Evolutionary conservation across 2,888 invertebrate genomes (phyloP).

Genomic region (Apocheima hispidaria): DNA sequence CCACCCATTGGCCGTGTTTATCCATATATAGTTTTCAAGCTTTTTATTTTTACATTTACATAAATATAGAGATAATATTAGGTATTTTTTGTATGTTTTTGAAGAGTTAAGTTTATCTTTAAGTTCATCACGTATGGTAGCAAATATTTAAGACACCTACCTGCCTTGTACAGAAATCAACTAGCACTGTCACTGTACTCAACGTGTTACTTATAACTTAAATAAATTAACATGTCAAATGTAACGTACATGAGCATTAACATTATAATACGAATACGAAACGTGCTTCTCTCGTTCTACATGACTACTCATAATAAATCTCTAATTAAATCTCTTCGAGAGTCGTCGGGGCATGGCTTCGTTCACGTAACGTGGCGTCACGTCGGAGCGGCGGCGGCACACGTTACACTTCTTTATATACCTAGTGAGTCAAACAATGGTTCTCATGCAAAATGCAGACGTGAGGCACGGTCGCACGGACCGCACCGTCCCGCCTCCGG

Average conservation of each 20-base stretch:
- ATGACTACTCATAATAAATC: constrained; percentile 39
- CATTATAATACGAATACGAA: constrained; percentile 29
- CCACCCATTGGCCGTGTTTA: too few species aligned
- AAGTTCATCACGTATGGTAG: background rate
- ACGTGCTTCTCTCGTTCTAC: constrained; percentile 30
- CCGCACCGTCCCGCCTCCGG: constrained; percentile 48
- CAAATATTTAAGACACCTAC: background rate
- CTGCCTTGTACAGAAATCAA: background rate
- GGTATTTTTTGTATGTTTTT: too few species aligned
- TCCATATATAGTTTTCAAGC: too few species aligned
- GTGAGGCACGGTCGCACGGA: constrained; percentile 48
- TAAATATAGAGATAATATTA: too few species aligned
- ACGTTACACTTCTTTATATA: constrained; percentile 30
- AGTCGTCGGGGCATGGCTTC: constrained; percentile 20
- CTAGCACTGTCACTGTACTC: background rate
- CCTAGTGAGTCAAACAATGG: constrained; percentile 64
- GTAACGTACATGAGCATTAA: constrained; percentile 25
- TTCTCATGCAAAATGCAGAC: constrained; percentile 75
- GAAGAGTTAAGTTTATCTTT: too few species aligned
- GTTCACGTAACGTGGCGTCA: constrained; percentile 19
- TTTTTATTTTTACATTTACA: too few species aligned
- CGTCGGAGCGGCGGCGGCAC: constrained; percentile 29
- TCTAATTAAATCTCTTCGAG: constrained; percentile 43
- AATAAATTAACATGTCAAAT: constrained; percentile 33
- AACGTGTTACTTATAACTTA: constrained; percentile 15